Conservation (phyloP, 37 sponge, comb jelly and placozoan genomes). For the Crambe crambe region DNA sequence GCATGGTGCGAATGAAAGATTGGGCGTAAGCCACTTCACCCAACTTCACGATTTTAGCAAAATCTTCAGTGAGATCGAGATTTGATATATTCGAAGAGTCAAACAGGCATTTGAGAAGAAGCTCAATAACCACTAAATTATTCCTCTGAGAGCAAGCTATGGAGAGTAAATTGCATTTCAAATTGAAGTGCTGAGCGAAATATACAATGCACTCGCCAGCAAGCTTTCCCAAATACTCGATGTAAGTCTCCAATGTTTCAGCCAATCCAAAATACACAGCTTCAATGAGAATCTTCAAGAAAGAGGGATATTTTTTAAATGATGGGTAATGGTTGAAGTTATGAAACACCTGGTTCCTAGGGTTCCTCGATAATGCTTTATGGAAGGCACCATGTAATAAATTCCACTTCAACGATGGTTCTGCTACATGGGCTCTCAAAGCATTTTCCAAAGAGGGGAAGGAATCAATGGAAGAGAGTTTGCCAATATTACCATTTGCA, state of each 20-base stretch:
- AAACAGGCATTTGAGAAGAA: conserved; percentile 8
- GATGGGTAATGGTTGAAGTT: neutral
- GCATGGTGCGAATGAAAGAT: neutral
- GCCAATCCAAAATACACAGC: neutral
- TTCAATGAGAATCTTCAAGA: neutral
- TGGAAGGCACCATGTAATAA: neutral
- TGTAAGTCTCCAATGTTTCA: neutral
- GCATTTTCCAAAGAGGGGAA: neutral
- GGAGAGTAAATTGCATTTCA: neutral
- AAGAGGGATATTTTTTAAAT: neutral
- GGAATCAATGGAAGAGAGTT: neutral
- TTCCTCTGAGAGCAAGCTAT: neutral
- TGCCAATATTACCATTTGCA: conserved; percentile 38
- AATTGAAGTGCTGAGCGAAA: neutral
- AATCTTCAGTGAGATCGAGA: neutral
- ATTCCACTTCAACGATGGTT: neutral
- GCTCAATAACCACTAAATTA: neutral
- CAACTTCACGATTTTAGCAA: neutral
- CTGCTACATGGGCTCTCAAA: neutral
- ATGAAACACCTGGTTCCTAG: neutral
- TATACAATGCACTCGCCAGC: neutral
- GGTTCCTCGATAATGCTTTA: neutral
- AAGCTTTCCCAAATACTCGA: neutral
- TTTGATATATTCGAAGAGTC: neutral
- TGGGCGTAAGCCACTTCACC: neutral